Conservation (phyloP, 2,113 vertebrate genomes). For the Tauraco erythrolophus region DNA sequence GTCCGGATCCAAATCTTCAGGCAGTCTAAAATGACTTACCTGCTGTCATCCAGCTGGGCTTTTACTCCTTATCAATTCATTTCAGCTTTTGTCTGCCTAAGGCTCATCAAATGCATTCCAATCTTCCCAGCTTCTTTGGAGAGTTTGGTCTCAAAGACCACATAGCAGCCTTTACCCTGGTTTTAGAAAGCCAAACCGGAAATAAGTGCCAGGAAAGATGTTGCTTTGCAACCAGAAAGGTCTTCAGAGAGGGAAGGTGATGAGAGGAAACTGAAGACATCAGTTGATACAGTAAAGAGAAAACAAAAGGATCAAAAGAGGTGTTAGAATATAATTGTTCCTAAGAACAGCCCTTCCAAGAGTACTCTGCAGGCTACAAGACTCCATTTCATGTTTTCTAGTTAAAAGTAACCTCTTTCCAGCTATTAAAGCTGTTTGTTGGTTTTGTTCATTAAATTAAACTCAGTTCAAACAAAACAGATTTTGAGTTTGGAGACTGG, state of each 20-base stretch:
- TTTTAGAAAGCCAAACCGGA: not conserved
- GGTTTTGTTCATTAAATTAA: not conserved
- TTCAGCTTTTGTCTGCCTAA: not conserved
- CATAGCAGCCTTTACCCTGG: not conserved
- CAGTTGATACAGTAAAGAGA: not conserved
- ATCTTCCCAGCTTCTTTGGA: not conserved
- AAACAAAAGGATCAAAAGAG: not conserved
- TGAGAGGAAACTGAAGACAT: not conserved
- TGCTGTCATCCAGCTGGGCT: not conserved
- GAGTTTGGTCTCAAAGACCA: not conserved
- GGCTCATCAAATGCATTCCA: not conserved
- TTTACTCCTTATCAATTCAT: not conserved
- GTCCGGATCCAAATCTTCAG: accelerated
- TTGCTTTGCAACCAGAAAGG: not conserved
- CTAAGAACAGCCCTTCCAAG: not conserved
- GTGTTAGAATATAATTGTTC: not conserved
- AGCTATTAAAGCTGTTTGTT: not conserved
- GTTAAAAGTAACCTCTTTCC: not conserved
- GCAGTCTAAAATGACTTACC: not conserved
- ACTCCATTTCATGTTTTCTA: not conserved
- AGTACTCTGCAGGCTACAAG: not conserved
- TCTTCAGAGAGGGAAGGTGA: not conserved
- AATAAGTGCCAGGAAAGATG: not conserved
- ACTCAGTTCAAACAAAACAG: not conserved
- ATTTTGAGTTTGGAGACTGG: not conserved